Evolutionary conservation across 2,113 vertebrate species (phyloP), one percentile per base, ranked within the genome.

Genomic region (Steatornis caripensis): DNA sequence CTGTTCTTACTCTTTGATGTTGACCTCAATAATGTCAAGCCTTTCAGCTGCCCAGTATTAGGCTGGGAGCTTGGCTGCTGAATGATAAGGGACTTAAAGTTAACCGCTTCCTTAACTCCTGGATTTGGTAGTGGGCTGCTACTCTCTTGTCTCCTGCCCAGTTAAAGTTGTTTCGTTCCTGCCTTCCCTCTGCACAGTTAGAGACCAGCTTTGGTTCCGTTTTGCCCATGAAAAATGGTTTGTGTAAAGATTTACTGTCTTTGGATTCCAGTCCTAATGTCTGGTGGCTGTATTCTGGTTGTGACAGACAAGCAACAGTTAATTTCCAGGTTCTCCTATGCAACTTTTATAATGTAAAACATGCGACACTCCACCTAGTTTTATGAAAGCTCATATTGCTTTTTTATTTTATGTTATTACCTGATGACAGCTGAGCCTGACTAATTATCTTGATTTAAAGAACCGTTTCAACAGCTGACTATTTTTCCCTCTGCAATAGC

Each of bases 1-100:
- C 65, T 45, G 55, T 34, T 53, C 66, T 48, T 61, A 18, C 53
- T 45, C 89, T 96, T 94, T 93, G 93, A 89, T 93, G 89, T 96
- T 93, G 82, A 71, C 66, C 77, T 76, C 77, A 51, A 1, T 53
- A 89, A 84, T 79, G 57, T 87, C 89, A 89, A 72, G 53, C 36
- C 24, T 84, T 92, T 90, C 84, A 49, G 70, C 90, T 92, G 76
- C 87, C 90, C 79, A 36, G 21, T 58, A 12, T 41, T 85, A 26
- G 46, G 34, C 61, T 87, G 51, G 41, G 70, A 91, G 78, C 66
- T 30, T 49, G 61, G 64, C 54, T 49, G 29, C 76, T 83, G 43
- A 58, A 24, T 69, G 70, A 83, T 69, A 87, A 79, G 39, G 34
- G 61, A 54, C 37, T 72, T 60, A 21, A 75, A 94, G 32, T 89